These are phyloP conservation scores for Setipinna tenuifilis DNA, from an alignment of 2,797 vertebrate species.

Conservation along the genomic window DNA sequence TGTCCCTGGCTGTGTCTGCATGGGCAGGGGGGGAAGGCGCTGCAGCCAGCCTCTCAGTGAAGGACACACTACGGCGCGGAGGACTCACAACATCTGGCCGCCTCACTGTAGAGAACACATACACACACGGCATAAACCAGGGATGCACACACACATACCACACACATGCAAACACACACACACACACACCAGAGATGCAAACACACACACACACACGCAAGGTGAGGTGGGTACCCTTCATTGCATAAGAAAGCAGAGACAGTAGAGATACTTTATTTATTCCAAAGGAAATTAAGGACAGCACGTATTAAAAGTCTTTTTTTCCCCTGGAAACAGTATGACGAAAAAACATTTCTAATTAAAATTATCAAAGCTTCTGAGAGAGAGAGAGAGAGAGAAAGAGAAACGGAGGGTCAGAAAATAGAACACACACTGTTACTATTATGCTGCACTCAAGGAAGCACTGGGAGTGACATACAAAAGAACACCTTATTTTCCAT, in stretches of 20 bases:
- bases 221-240: not conserved
- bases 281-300: no score
- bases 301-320: no score
- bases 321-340: not conserved
- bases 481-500: not conserved
- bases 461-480: not conserved
- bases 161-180: not conserved
- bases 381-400: not conserved
- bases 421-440: not conserved
- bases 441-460: not conserved
- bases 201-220: not conserved
- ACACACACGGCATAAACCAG: not conserved
- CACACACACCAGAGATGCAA: not conserved
- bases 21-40: not conserved
- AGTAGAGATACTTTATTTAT: no score
- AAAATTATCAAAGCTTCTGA: not conserved
- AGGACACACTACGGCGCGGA: not conserved
- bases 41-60: not conserved
- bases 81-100: constrained; percentile 4
- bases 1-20: not conserved
- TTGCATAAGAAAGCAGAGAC: no score
- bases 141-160: not conserved
- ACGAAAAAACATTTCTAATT: not conserved
- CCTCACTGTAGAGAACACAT: constrained; percentile 23
- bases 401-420: not conserved